phyloP scores from a whole-genome alignment of 2,113 vertebrate species.

The Tragelaphus imberbis region DNA sequence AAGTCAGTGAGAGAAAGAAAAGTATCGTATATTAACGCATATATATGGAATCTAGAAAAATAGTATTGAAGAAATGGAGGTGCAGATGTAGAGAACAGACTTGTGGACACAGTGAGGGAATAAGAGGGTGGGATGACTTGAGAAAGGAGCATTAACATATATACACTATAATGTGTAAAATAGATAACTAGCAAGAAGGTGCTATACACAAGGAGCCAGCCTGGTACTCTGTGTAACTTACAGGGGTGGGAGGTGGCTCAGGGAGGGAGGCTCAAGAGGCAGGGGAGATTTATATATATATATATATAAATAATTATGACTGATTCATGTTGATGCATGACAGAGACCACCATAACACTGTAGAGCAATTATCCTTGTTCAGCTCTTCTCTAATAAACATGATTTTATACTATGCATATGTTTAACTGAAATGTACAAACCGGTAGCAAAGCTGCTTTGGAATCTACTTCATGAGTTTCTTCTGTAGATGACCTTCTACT shows the following conservation, averaged over 20 bases:
- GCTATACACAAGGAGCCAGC: background rate
- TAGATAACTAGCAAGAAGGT: background rate
- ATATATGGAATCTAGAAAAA: background rate
- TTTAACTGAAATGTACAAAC: conserved; percentile 77
- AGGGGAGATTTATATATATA: background rate
- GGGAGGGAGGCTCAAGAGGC: background rate
- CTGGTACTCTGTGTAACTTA: background rate
- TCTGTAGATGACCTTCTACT: conserved; percentile 83
- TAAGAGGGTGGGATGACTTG: background rate
- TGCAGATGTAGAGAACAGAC: background rate
- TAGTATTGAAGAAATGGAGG: background rate
- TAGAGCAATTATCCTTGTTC: background rate
- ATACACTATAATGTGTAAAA: background rate
- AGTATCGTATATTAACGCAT: background rate
- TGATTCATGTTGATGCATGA: background rate
- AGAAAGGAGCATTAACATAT: background rate
- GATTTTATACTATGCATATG: background rate
- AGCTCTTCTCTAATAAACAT: background rate
- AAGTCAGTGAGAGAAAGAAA: background rate
- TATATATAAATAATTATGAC: background rate
- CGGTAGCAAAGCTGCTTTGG: conserved; percentile 84
- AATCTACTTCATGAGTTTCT: conserved; percentile 87
- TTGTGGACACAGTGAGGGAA: background rate
- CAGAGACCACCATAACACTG: background rate
- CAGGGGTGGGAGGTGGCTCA: background rate